Conservation (phyloP, 2,113 vertebrate genomes). For the Aramus guarauna region DNA sequence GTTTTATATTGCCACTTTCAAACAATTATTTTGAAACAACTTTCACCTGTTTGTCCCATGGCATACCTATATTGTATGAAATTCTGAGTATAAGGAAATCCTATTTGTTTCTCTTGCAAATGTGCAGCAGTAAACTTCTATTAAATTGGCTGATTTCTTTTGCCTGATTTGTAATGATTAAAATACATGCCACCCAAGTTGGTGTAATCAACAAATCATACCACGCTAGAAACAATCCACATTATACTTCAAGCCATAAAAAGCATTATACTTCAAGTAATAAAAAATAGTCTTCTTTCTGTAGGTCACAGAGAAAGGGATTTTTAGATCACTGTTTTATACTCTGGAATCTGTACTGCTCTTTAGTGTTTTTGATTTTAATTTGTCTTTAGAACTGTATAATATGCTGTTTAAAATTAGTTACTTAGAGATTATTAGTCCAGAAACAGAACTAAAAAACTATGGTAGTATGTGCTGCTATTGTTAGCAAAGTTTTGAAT, state of each 20-base stretch:
- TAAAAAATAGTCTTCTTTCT: not conserved
- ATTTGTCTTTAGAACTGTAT: not conserved
- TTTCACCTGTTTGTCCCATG: not conserved
- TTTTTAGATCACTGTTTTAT: not conserved
- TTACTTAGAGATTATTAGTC: not conserved
- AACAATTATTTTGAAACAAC: not conserved
- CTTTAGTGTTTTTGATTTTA: not conserved
- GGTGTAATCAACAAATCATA: not conserved
- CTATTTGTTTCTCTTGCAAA: not conserved
- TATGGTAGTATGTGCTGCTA: not conserved
- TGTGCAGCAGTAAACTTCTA: not conserved
- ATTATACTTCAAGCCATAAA: not conserved
- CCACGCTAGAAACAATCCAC: not conserved
- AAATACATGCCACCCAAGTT: not conserved
- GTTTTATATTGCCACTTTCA: not conserved
- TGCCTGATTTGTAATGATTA: not conserved
- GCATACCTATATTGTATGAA: not conserved
- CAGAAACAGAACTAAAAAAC: not conserved
- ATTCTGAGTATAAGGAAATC: not conserved
- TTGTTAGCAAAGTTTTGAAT: not conserved
- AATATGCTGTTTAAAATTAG: not conserved
- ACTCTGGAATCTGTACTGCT: not conserved
- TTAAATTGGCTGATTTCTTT: not conserved
- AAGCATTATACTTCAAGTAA: not conserved
- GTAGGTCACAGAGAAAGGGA: not conserved